Evolutionary conservation across 92 coral and sea anemone genomes (phyloP).

Genomic region (Virgularia gustaviana): DNA sequence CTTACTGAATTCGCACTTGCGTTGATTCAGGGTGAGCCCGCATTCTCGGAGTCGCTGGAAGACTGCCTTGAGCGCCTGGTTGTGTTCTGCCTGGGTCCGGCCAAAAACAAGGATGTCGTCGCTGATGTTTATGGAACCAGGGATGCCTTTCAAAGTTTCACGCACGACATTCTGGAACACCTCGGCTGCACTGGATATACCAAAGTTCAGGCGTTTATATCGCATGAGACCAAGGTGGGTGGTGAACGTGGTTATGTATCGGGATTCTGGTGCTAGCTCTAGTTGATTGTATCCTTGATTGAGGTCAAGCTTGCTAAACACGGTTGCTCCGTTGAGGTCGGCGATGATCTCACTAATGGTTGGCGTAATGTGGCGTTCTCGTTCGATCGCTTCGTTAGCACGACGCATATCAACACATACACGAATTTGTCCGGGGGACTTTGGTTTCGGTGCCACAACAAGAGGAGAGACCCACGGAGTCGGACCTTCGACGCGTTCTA

Average conservation of each 20-base stretch:
- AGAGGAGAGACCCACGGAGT: slow-evolving; percentile 36
- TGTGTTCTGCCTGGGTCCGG: slow-evolving; percentile 1
- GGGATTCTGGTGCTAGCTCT: slow-evolving; percentile 39
- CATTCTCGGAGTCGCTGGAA: slow-evolving; percentile 26
- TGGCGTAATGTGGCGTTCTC: slow-evolving; percentile 24
- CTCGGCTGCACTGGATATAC: slow-evolving; percentile 25
- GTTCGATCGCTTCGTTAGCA: slow-evolving; percentile 22
- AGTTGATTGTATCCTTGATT: slow-evolving; percentile 36
- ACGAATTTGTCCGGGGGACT: slow-evolving; percentile 22
- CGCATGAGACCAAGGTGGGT: slow-evolving; percentile 26
- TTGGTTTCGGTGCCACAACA: slow-evolving; percentile 38
- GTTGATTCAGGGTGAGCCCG: slow-evolving; percentile 9
- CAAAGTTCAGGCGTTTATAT: slow-evolving; percentile 30
- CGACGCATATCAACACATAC: slow-evolving; percentile 26
- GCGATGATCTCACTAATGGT: slow-evolving; percentile 23
- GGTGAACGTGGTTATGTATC: slow-evolving; percentile 41
- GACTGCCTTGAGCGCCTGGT: background rate
- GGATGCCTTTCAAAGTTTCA: slow-evolving; percentile 34
- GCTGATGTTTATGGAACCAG: slow-evolving; percentile 42
- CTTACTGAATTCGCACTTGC: background rate
- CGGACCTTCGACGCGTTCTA: slow-evolving; percentile 28
- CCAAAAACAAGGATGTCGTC: slow-evolving; percentile 33
- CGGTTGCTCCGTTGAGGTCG: slow-evolving; percentile 19
- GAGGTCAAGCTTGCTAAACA: slow-evolving; percentile 17
- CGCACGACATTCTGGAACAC: slow-evolving; percentile 33